A percentile compares a stretch with the other conserved stretches of the same genome.
phyloP scores from a whole-genome alignment of 2,797 vertebrate genomes.

The Phalloptychus januarius region DNA sequence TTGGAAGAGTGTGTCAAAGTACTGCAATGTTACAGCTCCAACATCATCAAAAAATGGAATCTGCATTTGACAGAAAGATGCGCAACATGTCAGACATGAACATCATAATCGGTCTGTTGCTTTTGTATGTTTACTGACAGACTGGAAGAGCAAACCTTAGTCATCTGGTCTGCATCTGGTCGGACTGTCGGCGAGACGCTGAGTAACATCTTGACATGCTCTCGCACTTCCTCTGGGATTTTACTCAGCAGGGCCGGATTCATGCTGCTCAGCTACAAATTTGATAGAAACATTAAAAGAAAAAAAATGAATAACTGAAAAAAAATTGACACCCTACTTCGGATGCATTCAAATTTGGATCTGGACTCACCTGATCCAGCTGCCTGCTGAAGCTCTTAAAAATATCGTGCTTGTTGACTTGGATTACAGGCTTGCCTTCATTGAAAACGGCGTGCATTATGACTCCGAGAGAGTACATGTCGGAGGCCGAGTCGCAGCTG shows the following conservation, averaged over 20 bases:
- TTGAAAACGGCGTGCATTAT: slow-evolving; percentile 95
- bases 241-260: slow-evolving; percentile 85
- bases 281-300: neutral
- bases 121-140: neutral
- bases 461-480: slow-evolving; percentile 98
- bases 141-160: slow-evolving; percentile 84
- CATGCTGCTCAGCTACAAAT: slow-evolving; percentile 89
- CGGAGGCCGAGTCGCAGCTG: slow-evolving; percentile 96
- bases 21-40: slow-evolving; percentile 94
- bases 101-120: neutral
- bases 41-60: slow-evolving; percentile 98
- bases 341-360: neutral
- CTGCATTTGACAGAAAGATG: slow-evolving; percentile 68
- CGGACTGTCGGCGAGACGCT: slow-evolving; percentile 93
- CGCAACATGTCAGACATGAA: neutral
- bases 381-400: slow-evolving; percentile 99
- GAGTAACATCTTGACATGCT: slow-evolving; percentile 94
- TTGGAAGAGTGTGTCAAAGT: slow-evolving; percentile 98
- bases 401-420: slow-evolving; percentile 98
- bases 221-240: slow-evolving; percentile 92
- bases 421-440: slow-evolving; percentile 95
- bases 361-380: slow-evolving; percentile 90
- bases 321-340: neutral
- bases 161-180: slow-evolving; percentile 97
- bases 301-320: neutral